These are phyloP conservation scores for Drosophila bifasciata DNA, from an alignment of 1,140 invertebrate species.

Conservation along the genomic window DNA sequence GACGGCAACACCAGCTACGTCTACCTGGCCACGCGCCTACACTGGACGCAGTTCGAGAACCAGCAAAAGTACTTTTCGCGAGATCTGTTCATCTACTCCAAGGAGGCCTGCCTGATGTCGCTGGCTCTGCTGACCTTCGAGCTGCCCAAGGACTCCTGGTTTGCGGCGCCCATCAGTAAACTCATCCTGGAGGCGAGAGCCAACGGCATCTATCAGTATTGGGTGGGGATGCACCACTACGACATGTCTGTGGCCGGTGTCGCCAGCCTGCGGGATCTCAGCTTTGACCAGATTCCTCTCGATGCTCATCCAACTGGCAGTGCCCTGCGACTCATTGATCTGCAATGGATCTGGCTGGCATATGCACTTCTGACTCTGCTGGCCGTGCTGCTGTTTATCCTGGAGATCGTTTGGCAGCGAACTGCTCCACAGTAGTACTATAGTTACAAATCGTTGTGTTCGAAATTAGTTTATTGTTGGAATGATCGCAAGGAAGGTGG, in stretches of 20 bases:
- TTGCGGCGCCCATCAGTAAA: constrained; percentile 47
- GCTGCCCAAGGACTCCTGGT: constrained; percentile 41
- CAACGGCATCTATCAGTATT: constrained; percentile 57
- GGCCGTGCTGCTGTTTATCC: constrained; percentile 3
- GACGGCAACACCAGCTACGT: constrained; percentile 50
- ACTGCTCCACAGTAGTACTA: no score
- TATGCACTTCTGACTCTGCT: constrained; percentile 15
- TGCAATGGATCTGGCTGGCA: constrained; percentile 45
- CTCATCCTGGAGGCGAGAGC: constrained; percentile 54
- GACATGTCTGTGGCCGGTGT: constrained; percentile 59
- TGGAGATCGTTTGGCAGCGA: constrained; percentile 5
- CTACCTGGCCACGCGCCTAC: constrained; percentile 57
- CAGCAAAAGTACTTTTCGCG: constrained; percentile 61
- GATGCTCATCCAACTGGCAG: no score
- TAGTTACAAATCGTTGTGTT: no score
- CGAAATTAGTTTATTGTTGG: constrained; percentile 23
- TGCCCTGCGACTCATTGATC: constrained; percentile 15
- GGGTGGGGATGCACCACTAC: constrained; percentile 59
- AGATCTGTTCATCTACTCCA: constrained; percentile 61
- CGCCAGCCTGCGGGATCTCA: constrained; percentile 49
- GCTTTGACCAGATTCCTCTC: background rate
- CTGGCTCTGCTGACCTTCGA: constrained; percentile 50
- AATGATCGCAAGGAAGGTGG: constrained; percentile 31
- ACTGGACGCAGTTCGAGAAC: constrained; percentile 56
- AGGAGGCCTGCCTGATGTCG: constrained; percentile 48